Percentiles rank a stretch among this genome's conserved stretches.
These are phyloP conservation scores for Spondyliosoma cantharus DNA, from an alignment of 2,797 vertebrate genomes.

Conservation along the genomic window DNA sequence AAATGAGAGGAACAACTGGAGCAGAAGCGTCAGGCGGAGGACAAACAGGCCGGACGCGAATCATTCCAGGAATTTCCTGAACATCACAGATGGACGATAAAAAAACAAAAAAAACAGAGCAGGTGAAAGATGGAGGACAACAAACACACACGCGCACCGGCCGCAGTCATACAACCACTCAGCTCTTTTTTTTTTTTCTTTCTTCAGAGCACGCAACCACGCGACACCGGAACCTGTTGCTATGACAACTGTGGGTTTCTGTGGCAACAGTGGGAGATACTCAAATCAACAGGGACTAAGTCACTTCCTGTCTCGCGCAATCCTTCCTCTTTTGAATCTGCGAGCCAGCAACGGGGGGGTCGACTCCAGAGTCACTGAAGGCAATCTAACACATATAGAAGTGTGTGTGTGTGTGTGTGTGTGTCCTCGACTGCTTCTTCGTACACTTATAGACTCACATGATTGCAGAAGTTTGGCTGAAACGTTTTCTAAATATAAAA, in stretches of 20 bases:
- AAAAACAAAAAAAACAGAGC: not conserved
- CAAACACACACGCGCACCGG: not conserved
- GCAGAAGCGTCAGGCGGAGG: not conserved
- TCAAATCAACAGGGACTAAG: conserved; percentile 82
- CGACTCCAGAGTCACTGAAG: not conserved
- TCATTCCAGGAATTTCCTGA: conserved; percentile 34
- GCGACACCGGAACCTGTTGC: conserved; percentile 81
- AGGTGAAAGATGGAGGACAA: not conserved
- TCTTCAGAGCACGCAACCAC: conserved; percentile 17
- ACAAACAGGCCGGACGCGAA: not conserved
- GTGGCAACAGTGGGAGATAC: conserved; percentile 74
- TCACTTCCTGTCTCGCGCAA: conserved; percentile 85
- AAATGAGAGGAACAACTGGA: not conserved
- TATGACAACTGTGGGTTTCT: conserved; percentile 79
- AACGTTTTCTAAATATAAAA: not conserved
- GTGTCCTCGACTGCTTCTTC: not conserved
- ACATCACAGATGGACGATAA: not conserved
- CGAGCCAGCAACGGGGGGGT: conserved; percentile 5
- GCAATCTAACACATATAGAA: not conserved
- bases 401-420: not conserved
- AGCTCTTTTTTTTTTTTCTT: not conserved
- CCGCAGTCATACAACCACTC: not conserved
- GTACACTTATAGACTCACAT: too few species aligned
- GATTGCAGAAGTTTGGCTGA: not conserved
- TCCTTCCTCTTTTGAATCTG: conserved; percentile 73